Percentiles rank a stretch among this genome's conserved stretches.
Conservation (phyloP, 2,797 vertebrate genomes). For the Melanotaenia trifasciata region DNA sequence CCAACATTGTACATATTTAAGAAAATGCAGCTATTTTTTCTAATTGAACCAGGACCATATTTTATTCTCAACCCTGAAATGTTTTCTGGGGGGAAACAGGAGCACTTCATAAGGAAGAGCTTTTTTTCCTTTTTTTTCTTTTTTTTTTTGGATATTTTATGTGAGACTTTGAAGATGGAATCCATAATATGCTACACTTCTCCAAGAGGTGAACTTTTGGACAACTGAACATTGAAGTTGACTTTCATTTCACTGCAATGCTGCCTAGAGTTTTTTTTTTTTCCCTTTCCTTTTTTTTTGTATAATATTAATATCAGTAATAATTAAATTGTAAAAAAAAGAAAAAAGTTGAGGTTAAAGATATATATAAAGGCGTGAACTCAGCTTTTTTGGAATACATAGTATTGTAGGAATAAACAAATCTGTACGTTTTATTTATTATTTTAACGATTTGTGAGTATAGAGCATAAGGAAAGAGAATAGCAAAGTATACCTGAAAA, state of each 20-base stretch:
- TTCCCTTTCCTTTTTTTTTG: conserved; percentile 57
- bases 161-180: conserved; percentile 80
- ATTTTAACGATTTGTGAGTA: conserved; percentile 93
- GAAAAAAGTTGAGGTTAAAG: conserved; percentile 83
- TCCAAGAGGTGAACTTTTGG: conserved; percentile 75
- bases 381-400: conserved; percentile 89
- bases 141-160: conserved; percentile 51
- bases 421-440: conserved; percentile 97
- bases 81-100: conserved; percentile 47
- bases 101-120: conserved; percentile 81
- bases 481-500: conserved; percentile 89
- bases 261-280: conserved; percentile 80
- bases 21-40: conserved; percentile 90
- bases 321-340: conserved; percentile 82
- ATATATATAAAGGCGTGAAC: conserved; percentile 85
- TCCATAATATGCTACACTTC: conserved; percentile 82
- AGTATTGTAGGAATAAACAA: conserved; percentile 90
- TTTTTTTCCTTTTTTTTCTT: conserved; percentile 67
- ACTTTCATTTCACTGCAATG: conserved; percentile 88
- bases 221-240: conserved; percentile 82
- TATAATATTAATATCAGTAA: conserved; percentile 87
- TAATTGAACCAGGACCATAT: conserved; percentile 92
- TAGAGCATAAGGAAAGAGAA: conserved; percentile 86
- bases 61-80: conserved; percentile 83
- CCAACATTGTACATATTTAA: conserved; percentile 88